phyloP scores from a whole-genome alignment of 2,113 vertebrate genomes.

The Lanius ludovicianus region DNA sequence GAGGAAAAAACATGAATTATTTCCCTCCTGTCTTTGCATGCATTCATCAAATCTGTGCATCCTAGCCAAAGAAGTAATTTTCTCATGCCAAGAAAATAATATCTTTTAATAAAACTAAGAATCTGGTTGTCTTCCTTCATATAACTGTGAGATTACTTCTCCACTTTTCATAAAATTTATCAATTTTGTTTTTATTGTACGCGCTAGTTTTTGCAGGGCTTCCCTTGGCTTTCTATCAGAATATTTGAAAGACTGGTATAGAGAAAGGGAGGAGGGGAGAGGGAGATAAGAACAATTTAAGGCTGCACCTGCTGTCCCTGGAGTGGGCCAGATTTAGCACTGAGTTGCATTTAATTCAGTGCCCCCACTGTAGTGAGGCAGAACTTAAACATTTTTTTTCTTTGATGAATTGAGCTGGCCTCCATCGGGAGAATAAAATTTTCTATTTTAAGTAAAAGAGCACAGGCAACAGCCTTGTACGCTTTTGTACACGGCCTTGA shows the following conservation, averaged over 20 bases:
- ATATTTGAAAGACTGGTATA: background rate
- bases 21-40: slow-evolving; percentile 17
- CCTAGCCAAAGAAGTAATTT: slow-evolving; percentile 28
- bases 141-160: slow-evolving; percentile 22
- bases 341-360: background rate
- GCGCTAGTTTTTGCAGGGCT: background rate
- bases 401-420: background rate
- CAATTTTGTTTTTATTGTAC: background rate
- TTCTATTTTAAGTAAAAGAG: background rate
- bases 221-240: background rate
- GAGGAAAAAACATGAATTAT: slow-evolving; percentile 53
- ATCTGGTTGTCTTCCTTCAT: background rate
- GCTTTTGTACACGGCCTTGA: background rate
- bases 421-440: fast-evolving
- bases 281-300: background rate
- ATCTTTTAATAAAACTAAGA: slow-evolving; percentile 4
- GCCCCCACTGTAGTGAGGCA: background rate
- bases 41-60: slow-evolving; percentile 23
- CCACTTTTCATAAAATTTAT: background rate
- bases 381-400: background rate
- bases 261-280: slow-evolving; percentile 21
- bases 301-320: slow-evolving; percentile 57
- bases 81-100: slow-evolving; percentile 11
- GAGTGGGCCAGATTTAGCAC: background rate
- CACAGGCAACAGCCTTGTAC: background rate